Evolutionary conservation across 2,113 vertebrate genomes (phyloP).

Genomic region (Podarcis cretensis): DNA sequence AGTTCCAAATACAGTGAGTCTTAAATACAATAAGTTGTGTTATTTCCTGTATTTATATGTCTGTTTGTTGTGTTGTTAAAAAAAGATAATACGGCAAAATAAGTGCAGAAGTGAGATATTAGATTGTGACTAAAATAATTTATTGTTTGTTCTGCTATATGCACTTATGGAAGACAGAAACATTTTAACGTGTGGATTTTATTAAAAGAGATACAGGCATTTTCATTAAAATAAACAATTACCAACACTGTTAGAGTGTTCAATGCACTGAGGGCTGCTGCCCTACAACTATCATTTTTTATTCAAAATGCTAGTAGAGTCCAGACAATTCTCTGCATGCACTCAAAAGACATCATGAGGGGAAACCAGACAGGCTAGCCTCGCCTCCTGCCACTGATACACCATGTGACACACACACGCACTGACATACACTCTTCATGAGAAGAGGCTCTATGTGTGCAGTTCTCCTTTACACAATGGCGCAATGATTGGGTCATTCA

Average conservation of each 20-base stretch:
- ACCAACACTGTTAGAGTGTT: background rate
- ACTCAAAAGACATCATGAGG: background rate
- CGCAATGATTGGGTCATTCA: too few relatives aligned
- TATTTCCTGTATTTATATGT: background rate
- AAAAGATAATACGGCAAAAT: background rate
- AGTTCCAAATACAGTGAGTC: slow-evolving; percentile 3
- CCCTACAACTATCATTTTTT: background rate
- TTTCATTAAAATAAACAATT: background rate
- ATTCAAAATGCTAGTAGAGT: background rate
- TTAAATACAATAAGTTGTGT: background rate
- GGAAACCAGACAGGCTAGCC: too few relatives aligned
- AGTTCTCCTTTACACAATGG: too few relatives aligned
- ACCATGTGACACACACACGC: background rate
- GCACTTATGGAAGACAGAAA: slow-evolving; percentile 15
- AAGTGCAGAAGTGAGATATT: background rate
- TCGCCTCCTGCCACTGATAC: background rate
- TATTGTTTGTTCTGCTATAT: background rate
- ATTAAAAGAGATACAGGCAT: background rate
- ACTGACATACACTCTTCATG: background rate
- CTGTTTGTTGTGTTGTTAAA: background rate
- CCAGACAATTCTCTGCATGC: background rate
- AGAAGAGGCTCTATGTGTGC: background rate
- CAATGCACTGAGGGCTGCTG: background rate
- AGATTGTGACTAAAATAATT: background rate
- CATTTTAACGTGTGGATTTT: background rate